phyloP scores from a whole-genome alignment of 2,797 vertebrate species.

The Coregonus suidteri region DNA sequence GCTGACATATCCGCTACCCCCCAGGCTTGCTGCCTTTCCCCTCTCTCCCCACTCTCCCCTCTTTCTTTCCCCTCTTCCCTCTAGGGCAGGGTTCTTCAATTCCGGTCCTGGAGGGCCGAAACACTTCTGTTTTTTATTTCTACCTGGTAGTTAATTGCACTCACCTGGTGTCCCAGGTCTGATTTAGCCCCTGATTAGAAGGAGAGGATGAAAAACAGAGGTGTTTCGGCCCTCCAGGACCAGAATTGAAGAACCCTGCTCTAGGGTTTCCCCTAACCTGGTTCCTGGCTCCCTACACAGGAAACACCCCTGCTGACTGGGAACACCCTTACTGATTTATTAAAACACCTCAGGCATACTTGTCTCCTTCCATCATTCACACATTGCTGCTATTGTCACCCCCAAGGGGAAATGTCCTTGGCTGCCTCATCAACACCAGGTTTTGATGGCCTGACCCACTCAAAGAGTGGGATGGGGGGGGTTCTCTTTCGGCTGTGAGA shows the following conservation, averaged over 20 bases:
- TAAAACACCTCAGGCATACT: constrained; percentile 11
- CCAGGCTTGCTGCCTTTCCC: too few species aligned
- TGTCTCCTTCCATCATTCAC: constrained; percentile 20
- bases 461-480: constrained; percentile 9
- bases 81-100: too few species aligned
- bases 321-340: constrained; percentile 19
- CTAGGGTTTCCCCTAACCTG: constrained; percentile 4
- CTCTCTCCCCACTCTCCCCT: neutral
- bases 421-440: constrained; percentile 26
- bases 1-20: neutral
- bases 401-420: constrained; percentile 7
- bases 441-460: constrained; percentile 29
- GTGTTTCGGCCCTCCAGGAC: too few species aligned
- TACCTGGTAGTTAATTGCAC: too few species aligned
- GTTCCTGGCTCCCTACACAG: neutral
- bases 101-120: too few species aligned
- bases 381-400: neutral
- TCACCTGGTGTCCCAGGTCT: too few species aligned
- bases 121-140: too few species aligned
- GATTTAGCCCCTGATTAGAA: too few species aligned
- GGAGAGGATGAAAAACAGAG: too few species aligned
- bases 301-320: neutral
- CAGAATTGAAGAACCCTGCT: too few species aligned
- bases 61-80: too few species aligned
- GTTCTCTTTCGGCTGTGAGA: constrained; percentile 32